Percentiles rank a stretch among this genome's conserved stretches.
These are phyloP conservation scores for Colius striatus DNA, from an alignment of 2,113 vertebrate species.

Conservation along the genomic window DNA sequence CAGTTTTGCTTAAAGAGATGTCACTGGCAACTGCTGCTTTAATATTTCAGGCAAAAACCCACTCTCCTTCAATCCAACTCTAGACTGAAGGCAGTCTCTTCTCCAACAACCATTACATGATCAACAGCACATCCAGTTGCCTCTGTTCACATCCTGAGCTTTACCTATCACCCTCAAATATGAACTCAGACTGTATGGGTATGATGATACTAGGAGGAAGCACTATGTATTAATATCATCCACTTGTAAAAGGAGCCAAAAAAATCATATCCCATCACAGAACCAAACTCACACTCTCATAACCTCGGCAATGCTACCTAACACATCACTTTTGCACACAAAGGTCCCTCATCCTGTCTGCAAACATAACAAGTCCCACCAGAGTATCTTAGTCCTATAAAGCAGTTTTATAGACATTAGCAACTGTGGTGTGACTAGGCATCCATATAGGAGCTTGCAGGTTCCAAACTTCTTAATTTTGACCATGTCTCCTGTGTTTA, in stretches of 20 bases:
- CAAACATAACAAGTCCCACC: background rate
- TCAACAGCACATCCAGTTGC: background rate
- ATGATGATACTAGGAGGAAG: background rate
- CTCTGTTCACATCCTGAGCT: background rate
- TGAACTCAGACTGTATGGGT: background rate
- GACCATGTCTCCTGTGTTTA: background rate
- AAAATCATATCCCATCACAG: background rate
- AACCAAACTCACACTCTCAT: background rate
- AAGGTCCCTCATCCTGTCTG: background rate
- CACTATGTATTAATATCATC: background rate
- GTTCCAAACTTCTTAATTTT: slow-evolving; percentile 30
- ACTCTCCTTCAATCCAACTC: background rate
- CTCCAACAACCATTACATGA: background rate
- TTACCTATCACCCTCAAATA: background rate
- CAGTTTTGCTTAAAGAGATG: background rate
- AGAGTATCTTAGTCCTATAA: background rate
- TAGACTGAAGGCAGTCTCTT: background rate
- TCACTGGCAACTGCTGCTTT: background rate
- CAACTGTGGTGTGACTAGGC: background rate
- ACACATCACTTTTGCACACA: background rate
- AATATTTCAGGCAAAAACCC: background rate
- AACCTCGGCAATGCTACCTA: background rate
- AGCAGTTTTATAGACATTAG: background rate
- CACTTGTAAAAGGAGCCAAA: background rate
- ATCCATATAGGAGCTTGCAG: background rate